Conservation (phyloP, 2,888 invertebrate species). For the Abrostola triplasia region DNA sequence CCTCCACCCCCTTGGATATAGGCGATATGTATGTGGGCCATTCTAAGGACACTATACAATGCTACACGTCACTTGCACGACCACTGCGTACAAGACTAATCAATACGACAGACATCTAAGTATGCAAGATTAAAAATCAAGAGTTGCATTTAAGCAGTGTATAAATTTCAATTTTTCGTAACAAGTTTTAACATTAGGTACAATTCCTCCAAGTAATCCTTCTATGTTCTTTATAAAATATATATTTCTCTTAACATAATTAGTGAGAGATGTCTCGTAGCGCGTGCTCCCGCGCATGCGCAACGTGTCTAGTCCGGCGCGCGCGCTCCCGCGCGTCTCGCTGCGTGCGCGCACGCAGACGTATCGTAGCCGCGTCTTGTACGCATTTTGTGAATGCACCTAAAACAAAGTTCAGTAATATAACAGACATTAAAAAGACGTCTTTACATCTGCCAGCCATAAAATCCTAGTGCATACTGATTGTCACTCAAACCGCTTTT, state of each 20-base stretch:
- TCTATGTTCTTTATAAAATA: background rate
- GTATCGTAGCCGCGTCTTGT: conserved; percentile 65
- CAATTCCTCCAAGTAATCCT: background rate
- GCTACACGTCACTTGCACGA: too few relatives aligned
- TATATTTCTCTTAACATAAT: background rate
- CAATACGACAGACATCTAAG: too few relatives aligned
- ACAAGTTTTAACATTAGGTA: background rate
- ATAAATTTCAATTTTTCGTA: too few relatives aligned
- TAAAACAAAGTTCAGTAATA: conserved; percentile 32
- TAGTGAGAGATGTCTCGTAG: conserved; percentile 60
- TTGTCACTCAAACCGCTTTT: too few relatives aligned
- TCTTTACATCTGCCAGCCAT: too few relatives aligned
- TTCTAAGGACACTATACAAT: too few relatives aligned
- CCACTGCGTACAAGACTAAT: too few relatives aligned
- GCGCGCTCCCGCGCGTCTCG: conserved; percentile 72
- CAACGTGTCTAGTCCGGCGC: conserved; percentile 72
- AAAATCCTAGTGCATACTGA: too few relatives aligned
- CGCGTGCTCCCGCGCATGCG: conserved; percentile 74
- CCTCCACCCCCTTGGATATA: too few relatives aligned
- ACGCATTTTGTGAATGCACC: conserved; percentile 78
- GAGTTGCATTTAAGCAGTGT: too few relatives aligned
- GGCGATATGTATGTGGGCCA: too few relatives aligned
- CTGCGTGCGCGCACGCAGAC: conserved; percentile 70
- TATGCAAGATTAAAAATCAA: too few relatives aligned
- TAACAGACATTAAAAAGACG: background rate